Conservation (phyloP, 2,113 vertebrate species). For the Naja naja region DNA sequence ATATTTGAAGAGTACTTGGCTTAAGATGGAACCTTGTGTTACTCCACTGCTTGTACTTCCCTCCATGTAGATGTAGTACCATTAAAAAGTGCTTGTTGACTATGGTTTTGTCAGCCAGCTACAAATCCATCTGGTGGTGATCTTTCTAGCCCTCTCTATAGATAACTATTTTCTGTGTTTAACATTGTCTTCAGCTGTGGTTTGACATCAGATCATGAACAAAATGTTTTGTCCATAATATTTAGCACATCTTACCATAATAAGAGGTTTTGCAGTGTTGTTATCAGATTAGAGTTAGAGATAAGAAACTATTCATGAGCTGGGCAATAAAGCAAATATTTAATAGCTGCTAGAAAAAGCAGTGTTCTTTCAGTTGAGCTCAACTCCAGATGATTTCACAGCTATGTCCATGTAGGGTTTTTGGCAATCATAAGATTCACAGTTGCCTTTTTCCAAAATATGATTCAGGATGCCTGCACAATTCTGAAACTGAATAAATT, state of each 20-base stretch:
- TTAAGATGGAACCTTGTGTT: background rate
- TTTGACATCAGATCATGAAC: background rate
- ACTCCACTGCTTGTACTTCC: background rate
- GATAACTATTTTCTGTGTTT: background rate
- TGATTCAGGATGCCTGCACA: background rate
- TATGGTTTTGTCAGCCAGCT: background rate
- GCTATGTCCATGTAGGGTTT: background rate
- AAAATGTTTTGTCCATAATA: background rate
- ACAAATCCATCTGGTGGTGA: background rate
- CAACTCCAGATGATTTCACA: background rate
- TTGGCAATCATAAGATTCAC: background rate
- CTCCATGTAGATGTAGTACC: background rate
- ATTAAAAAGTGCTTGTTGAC: background rate
- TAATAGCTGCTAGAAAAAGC: background rate
- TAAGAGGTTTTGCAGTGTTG: conserved; percentile 61
- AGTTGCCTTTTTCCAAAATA: background rate
- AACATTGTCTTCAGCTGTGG: background rate
- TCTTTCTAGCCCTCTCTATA: background rate
- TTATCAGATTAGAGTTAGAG: conserved; percentile 73
- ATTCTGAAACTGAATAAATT: background rate
- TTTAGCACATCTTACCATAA: background rate
- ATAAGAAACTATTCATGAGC: conserved; percentile 29
- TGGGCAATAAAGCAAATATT: background rate
- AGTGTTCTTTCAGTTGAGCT: background rate
- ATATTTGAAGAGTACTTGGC: background rate